Evolutionary conservation across 1,140 invertebrate genomes (phyloP).

Genomic region (Galleria mellonella): DNA sequence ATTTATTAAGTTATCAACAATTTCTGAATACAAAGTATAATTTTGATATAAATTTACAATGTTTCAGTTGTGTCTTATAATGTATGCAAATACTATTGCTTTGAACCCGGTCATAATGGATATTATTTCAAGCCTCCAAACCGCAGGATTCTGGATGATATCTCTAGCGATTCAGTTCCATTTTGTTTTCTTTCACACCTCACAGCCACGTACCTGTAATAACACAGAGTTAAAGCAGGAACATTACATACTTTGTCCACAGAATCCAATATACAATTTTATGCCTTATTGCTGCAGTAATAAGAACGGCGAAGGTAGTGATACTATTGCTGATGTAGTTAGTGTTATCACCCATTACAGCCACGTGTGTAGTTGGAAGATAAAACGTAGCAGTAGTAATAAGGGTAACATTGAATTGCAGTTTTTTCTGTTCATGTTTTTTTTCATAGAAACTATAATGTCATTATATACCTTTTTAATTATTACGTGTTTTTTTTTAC

Average conservation of each 20-base stretch:
- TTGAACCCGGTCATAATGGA: not conserved
- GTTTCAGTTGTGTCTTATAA: no score
- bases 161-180: slow-evolving; percentile 17
- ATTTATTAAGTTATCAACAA: no score
- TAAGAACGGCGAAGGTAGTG: slow-evolving; percentile 1
- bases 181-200: slow-evolving; percentile 24
- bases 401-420: no score
- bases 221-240: slow-evolving; percentile 29
- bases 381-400: no score
- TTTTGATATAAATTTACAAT: no score
- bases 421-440: no score
- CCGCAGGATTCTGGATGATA: slow-evolving; percentile 34
- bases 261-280: not conserved
- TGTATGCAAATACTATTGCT: no score
- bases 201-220: slow-evolving; percentile 18
- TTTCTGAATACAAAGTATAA: no score
- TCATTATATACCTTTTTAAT: no score
- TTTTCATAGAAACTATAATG: no score
- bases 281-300: not conserved
- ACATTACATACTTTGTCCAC: slow-evolving; percentile 4
- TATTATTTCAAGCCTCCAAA: slow-evolving; percentile 38
- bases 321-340: slow-evolving; percentile 13
- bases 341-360: slow-evolving; percentile 5
- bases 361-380: slow-evolving; percentile 18
- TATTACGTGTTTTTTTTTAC: no score